Conservation (phyloP, 2,797 vertebrate genomes). For the Microtus agrestis region DNA sequence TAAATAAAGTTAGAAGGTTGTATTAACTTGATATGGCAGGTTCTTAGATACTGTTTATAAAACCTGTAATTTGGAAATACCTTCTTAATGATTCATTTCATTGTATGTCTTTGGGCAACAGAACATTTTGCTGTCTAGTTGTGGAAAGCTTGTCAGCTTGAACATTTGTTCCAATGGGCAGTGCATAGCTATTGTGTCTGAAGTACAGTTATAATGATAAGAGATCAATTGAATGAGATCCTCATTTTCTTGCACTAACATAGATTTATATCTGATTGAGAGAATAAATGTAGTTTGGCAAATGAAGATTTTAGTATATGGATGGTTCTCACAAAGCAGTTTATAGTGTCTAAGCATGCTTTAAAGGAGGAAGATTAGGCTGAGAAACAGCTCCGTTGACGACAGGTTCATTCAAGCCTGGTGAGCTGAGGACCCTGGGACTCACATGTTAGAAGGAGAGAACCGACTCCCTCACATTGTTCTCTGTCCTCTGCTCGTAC, state of each 20-base stretch:
- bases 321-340: conserved; percentile 17
- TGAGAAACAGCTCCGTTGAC: background rate
- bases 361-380: background rate
- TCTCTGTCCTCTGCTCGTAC: background rate
- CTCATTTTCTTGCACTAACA: conserved; percentile 69
- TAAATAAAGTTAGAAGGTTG: conserved; percentile 78
- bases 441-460: background rate
- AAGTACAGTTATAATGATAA: conserved; percentile 54
- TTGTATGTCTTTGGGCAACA: conserved; percentile 60
- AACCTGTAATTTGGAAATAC: conserved; percentile 70
- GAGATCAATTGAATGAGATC: conserved; percentile 16
- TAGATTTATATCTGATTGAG: conserved; percentile 29
- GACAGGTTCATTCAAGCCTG: background rate
- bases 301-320: conserved; percentile 64
- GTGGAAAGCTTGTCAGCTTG: conserved; percentile 54
- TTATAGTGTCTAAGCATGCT: background rate
- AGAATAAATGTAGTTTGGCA: conserved; percentile 60
- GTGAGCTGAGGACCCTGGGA: background rate
- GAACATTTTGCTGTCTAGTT: conserved; percentile 27
- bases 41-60: conserved; percentile 65
- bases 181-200: conserved; percentile 63
- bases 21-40: conserved; percentile 60
- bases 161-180: conserved; percentile 71
- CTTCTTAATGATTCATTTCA: conserved; percentile 76
- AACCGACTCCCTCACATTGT: background rate